These are phyloP conservation scores for Drosophila sp. DNA, from an alignment of 1,140 invertebrate genomes.

Conservation along the genomic window DNA sequence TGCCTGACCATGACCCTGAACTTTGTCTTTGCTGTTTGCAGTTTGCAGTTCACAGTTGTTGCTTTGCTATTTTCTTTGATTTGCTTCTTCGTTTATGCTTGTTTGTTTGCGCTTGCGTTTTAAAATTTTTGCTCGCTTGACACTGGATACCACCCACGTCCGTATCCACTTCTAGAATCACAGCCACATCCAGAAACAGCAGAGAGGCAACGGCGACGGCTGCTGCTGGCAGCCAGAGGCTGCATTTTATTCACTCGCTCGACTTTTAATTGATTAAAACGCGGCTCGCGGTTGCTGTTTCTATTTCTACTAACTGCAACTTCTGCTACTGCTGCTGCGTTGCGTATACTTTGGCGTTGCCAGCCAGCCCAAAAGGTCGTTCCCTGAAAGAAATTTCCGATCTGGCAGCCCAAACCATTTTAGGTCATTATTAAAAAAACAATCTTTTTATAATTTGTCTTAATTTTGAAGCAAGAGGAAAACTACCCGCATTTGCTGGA, in stretches of 20 bases:
- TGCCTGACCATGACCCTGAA: constrained; percentile 52
- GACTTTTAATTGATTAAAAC: constrained; percentile 56
- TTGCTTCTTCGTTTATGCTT: constrained; percentile 31
- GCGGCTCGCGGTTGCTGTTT: constrained; percentile 27
- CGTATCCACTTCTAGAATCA: constrained; percentile 16
- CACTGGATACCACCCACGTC: constrained; percentile 47
- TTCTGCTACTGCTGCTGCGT: constrained; percentile 15
- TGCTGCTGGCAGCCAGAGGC: constrained; percentile 48
- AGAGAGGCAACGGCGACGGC: constrained; percentile 18
- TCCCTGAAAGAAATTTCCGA: no score
- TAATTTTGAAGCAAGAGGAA: no score
- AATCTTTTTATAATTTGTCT: no score
- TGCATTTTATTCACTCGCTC: constrained; percentile 43
- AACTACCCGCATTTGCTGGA: no score
- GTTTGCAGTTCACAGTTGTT: constrained; percentile 14
- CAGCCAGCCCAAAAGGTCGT: no score
- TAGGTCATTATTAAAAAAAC: no score
- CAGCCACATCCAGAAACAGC: constrained; percentile 19
- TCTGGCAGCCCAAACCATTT: no score
- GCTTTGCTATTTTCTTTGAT: constrained; percentile 6
- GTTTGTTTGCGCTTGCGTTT: constrained; percentile 53
- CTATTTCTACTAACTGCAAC: constrained; percentile 27
- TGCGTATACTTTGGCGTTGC: constrained; percentile 12
- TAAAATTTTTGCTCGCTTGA: constrained; percentile 38
- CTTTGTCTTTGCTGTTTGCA: constrained; percentile 23